A percentile compares a stretch with the other conserved stretches of the same genome.
Conservation (phyloP, 1,140 invertebrate species). For the Brachionus manjavacas region DNA sequence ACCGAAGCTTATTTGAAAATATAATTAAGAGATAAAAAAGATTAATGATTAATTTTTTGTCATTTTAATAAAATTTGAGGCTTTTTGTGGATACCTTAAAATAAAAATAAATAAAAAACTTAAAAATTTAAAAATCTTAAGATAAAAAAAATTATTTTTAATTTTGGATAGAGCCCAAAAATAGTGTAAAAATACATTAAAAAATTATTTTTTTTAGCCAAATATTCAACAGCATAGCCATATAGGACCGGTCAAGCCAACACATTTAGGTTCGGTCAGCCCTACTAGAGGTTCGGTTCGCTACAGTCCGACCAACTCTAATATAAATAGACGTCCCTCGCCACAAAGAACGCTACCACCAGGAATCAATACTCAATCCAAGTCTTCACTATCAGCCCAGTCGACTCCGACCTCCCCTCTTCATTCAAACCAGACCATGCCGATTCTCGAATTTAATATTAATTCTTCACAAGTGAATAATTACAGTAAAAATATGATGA, state of each 20-base stretch:
- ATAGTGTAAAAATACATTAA: no score
- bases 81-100: no score
- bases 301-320: conserved; percentile 20
- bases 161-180: no score
- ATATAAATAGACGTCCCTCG: background rate
- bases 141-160: no score
- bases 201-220: background rate
- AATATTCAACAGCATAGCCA: conserved; percentile 36
- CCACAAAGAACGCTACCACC: background rate
- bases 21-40: no score
- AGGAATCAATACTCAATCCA: conserved; percentile 7
- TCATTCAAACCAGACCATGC: background rate
- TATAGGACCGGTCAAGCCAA: conserved; percentile 16
- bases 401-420: conserved; percentile 31
- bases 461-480: conserved; percentile 12
- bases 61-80: no score
- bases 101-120: no score
- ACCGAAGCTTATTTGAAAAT: no score
- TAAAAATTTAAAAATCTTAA: no score
- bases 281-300: background rate
- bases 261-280: background rate
- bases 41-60: no score
- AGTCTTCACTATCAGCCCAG: background rate
- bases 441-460: background rate
- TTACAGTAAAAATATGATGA: background rate